Conservation (phyloP, 2,888 invertebrate genomes). For the Caenorhabditis doughertyi region DNA sequence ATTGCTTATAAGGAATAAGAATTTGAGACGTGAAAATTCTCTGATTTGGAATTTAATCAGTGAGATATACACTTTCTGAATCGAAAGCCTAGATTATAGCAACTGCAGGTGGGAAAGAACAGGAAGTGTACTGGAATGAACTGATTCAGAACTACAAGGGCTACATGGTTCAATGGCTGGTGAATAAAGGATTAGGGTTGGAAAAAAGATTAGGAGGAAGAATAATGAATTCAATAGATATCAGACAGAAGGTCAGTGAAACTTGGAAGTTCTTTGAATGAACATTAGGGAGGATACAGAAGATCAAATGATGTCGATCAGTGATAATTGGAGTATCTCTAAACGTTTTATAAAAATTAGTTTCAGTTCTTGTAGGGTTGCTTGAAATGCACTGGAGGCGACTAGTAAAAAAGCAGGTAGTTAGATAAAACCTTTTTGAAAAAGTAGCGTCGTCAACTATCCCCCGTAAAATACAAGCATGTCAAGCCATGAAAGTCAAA, state of each 20-base stretch:
- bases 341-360: not conserved
- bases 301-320: constrained; percentile 23
- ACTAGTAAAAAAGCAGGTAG: too few relatives aligned
- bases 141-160: constrained; percentile 1
- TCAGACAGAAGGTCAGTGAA: constrained; percentile 27
- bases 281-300: constrained; percentile 10
- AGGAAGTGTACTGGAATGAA: constrained; percentile 8
- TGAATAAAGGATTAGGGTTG: not conserved
- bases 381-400: not conserved
- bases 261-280: constrained; percentile 21
- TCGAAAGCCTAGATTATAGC: not conserved
- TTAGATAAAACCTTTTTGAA: too few relatives aligned
- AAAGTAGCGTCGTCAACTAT: too few relatives aligned
- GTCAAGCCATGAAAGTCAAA: too few relatives aligned
- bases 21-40: not conserved
- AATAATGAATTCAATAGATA: constrained; percentile 20
- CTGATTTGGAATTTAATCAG: constrained; percentile 16
- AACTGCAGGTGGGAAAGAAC: not conserved
- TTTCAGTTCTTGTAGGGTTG: not conserved
- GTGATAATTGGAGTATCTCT: constrained; percentile 27
- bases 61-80: not conserved
- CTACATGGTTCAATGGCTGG: not conserved
- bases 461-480: too few relatives aligned
- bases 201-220: not conserved
- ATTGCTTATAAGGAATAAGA: not conserved